A percentile compares a stretch with the other conserved stretches of the same genome.
phyloP scores from a whole-genome alignment of 2,797 vertebrate genomes.

The Epinephelus malabaricus region DNA sequence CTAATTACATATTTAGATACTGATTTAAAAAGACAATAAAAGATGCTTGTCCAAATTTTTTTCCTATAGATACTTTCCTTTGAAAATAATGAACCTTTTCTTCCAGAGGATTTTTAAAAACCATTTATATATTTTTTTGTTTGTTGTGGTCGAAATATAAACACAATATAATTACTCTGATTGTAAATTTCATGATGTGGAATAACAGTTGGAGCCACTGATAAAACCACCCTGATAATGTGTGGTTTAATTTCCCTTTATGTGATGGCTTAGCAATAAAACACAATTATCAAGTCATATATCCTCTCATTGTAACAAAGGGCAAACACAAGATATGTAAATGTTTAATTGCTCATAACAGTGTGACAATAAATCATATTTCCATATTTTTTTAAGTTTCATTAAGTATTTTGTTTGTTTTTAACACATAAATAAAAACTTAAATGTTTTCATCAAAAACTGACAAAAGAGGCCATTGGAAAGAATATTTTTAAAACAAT shows the following conservation, averaged over 20 bases:
- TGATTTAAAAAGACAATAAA: constrained; percentile 8
- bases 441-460: constrained; percentile 1
- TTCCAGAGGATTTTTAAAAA: neutral
- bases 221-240: constrained; percentile 55
- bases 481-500: neutral
- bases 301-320: constrained; percentile 23
- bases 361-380: constrained; percentile 14
- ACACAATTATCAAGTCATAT: constrained; percentile 54
- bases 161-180: constrained; percentile 22
- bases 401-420: neutral
- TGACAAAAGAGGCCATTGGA: neutral
- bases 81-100: neutral
- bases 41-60: neutral
- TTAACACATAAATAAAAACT: neutral
- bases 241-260: constrained; percentile 69
- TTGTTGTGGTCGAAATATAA: constrained; percentile 31
- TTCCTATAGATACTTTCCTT: neutral
- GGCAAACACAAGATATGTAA: constrained; percentile 56
- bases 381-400: neutral
- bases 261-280: constrained; percentile 62
- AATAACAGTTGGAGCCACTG: constrained; percentile 22
- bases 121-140: neutral
- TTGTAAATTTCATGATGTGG: constrained; percentile 35
- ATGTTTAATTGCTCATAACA: constrained; percentile 25
- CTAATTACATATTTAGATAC: neutral